These are phyloP conservation scores for Podarcis raffonei DNA, from an alignment of 2,113 vertebrate species.

Conservation along the genomic window DNA sequence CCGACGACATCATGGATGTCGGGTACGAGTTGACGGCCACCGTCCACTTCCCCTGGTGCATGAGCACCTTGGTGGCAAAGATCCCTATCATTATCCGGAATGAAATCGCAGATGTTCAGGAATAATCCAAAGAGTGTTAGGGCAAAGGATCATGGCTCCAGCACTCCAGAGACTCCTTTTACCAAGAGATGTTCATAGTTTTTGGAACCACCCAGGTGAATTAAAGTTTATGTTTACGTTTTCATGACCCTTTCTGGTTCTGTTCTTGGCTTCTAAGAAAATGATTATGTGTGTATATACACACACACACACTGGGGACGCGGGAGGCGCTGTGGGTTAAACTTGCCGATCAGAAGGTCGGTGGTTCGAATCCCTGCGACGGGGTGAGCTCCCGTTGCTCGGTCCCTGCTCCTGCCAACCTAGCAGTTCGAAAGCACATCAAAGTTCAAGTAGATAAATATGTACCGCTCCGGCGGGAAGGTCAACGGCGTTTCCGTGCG, in stretches of 20 bases:
- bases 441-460: too few relatives aligned
- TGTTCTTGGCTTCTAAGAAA: too few relatives aligned
- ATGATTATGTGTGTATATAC: background rate
- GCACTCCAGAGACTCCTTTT: too few relatives aligned
- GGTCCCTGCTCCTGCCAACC: too few relatives aligned
- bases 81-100: conserved; percentile 46
- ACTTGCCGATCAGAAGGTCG: too few relatives aligned
- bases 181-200: background rate
- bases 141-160: background rate
- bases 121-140: background rate
- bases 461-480: too few relatives aligned
- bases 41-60: conserved; percentile 53
- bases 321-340: too few relatives aligned
- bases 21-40: conserved; percentile 54
- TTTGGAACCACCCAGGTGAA: background rate
- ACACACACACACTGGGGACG: too few relatives aligned
- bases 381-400: too few relatives aligned
- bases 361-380: too few relatives aligned
- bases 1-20: conserved; percentile 48
- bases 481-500: too few relatives aligned
- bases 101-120: fast-evolving
- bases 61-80: conserved; percentile 9
- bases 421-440: too few relatives aligned
- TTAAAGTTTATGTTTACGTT: background rate
- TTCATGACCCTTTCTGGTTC: background rate